Conservation (phyloP, 2,888 invertebrate species). For the Dynastes maya region DNA sequence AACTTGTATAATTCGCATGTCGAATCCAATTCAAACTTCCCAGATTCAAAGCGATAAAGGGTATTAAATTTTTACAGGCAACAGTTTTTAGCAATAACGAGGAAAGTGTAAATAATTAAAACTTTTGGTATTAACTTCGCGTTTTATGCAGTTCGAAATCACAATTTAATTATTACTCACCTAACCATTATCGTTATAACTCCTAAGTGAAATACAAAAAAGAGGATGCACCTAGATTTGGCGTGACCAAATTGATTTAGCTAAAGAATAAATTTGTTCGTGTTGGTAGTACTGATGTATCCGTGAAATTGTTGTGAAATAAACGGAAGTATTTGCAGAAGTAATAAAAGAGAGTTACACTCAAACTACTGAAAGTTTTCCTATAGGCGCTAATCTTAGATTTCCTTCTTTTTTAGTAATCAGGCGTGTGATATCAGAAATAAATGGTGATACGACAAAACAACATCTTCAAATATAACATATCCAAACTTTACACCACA, state of each 20-base stretch:
- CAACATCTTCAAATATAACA: too few species aligned
- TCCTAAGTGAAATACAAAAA: not conserved
- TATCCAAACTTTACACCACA: too few species aligned
- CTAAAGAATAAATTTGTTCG: too few species aligned
- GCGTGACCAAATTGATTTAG: not conserved
- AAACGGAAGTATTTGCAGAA: too few species aligned
- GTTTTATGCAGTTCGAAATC: slow-evolving; percentile 9
- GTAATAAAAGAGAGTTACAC: too few species aligned
- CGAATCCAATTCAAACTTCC: slow-evolving; percentile 2
- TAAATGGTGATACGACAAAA: too few species aligned
- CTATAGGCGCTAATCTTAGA: too few species aligned
- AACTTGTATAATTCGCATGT: not conserved
- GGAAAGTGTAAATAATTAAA: slow-evolving; percentile 22
- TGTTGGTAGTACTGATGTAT: too few species aligned
- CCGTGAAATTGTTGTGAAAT: too few species aligned
- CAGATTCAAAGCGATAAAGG: not conserved
- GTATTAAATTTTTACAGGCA: slow-evolving; percentile 21
- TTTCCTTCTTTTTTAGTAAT: too few species aligned
- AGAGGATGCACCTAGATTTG: not conserved
- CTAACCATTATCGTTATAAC: not conserved
- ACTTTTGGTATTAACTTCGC: slow-evolving; percentile 12
- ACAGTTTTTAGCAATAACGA: not conserved
- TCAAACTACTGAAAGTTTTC: too few species aligned
- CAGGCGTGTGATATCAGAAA: too few species aligned
- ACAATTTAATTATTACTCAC: slow-evolving; percentile 14